These are phyloP conservation scores for Trachymyrmex cornetzi DNA, from an alignment of 1,140 invertebrate species.

Conservation along the genomic window DNA sequence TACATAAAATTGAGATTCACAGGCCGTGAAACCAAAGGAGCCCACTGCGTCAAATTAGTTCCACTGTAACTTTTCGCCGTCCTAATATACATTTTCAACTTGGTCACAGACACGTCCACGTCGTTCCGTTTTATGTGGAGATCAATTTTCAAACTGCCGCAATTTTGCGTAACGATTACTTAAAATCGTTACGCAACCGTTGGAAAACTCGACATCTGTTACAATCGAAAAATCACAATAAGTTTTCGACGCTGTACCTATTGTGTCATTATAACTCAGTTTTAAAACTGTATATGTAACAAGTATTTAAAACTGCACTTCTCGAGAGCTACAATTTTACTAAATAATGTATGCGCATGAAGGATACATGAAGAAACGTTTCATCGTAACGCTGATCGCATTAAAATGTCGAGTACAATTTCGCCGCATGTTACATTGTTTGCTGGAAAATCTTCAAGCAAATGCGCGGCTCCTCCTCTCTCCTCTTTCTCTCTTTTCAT, in stretches of 20 bases:
- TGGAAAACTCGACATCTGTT: conserved; percentile 6
- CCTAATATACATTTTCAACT: conserved; percentile 50
- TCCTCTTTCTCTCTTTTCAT: neutral
- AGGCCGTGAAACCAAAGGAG: conserved; percentile 62
- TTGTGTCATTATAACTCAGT: conserved; percentile 19
- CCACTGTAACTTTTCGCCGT: conserved; percentile 51
- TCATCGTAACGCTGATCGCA: conserved; percentile 50
- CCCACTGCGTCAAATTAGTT: conserved; percentile 61
- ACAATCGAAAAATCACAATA: neutral
- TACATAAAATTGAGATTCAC: conserved; percentile 68
- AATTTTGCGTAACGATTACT: neutral
- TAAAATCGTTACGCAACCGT: neutral
- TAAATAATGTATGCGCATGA: conserved; percentile 44
- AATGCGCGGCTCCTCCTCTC: neutral
- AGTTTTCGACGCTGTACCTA: neutral
- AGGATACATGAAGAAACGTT: conserved; percentile 50
- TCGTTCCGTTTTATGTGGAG: neutral
- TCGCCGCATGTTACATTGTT: conserved; percentile 42
- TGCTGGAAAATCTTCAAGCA: conserved; percentile 46
- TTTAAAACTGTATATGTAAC: neutral
- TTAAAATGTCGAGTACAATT: conserved; percentile 56
- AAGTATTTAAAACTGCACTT: conserved; percentile 6
- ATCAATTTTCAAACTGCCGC: conserved; percentile 49
- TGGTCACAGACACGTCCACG: neutral
- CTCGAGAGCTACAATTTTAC: conserved; percentile 36